Percentiles rank a stretch among this genome's conserved stretches.
Evolutionary conservation across 1,140 invertebrate species (phyloP).

Genomic region (Rhyacophila brunnea): DNA sequence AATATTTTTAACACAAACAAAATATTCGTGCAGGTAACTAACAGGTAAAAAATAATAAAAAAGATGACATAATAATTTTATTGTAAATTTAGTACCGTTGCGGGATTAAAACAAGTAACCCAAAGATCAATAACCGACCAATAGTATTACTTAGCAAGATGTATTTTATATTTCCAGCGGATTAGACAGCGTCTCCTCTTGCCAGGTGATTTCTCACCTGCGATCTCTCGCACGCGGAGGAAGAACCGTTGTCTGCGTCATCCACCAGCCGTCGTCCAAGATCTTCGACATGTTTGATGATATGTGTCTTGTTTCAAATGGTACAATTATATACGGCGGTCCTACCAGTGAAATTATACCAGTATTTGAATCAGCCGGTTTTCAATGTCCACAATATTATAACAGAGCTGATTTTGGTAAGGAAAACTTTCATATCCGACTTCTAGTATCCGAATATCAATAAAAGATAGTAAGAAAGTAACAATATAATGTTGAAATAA

Average conservation of each 20-base stretch:
- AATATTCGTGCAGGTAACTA: too few relatives aligned
- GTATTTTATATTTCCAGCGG: conserved; percentile 66
- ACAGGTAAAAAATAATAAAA: too few relatives aligned
- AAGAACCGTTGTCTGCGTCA: conserved; percentile 78
- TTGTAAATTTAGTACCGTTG: too few relatives aligned
- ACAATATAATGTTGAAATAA: too few relatives aligned
- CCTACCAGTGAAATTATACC: conserved; percentile 53
- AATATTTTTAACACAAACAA: too few relatives aligned
- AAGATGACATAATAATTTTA: too few relatives aligned
- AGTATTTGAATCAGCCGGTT: conserved; percentile 54
- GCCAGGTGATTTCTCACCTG: conserved; percentile 67
- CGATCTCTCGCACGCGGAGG: conserved; percentile 69
- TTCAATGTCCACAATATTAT: conserved; percentile 63
- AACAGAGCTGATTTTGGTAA: conserved; percentile 69
- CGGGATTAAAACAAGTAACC: too few relatives aligned
- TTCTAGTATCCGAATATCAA: too few relatives aligned
- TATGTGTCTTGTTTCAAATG: conserved; percentile 59
- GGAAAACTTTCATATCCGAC: too few relatives aligned
- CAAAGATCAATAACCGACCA: too few relatives aligned
- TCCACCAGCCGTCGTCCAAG: conserved; percentile 87
- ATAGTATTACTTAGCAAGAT: too few relatives aligned
- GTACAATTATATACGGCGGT: conserved; percentile 61
- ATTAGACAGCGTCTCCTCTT: conserved; percentile 72
- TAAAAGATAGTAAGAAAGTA: too few relatives aligned
- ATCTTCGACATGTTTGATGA: conserved; percentile 74